Evolutionary conservation across 2,113 vertebrate genomes (phyloP).

Genomic region (Nansenia antarctica): DNA sequence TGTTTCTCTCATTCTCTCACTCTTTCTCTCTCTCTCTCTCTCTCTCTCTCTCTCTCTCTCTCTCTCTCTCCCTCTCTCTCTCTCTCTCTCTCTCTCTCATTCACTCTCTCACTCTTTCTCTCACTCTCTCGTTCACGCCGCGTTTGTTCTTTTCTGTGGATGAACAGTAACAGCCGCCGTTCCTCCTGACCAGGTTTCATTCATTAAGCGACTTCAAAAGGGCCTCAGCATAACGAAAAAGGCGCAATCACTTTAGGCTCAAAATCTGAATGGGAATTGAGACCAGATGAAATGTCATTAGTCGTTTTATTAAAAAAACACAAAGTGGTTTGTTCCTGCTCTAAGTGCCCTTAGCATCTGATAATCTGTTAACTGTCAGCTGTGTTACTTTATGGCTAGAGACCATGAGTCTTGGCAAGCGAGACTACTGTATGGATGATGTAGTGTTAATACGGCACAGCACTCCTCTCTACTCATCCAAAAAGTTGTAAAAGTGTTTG

Average conservation of each 20-base stretch:
- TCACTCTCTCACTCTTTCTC: too few species aligned
- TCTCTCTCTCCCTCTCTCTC: neutral
- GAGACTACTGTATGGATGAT: too few species aligned
- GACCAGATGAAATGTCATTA: conserved; percentile 4
- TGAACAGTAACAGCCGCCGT: neutral
- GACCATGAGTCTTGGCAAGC: too few species aligned
- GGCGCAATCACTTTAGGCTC: neutral
- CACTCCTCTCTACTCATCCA: too few species aligned
- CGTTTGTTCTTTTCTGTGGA: neutral
- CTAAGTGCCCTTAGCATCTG: neutral
- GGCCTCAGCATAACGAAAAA: neutral
- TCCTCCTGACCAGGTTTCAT: conserved; percentile 1
- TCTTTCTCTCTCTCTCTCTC: neutral
- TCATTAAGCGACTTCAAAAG: conserved; percentile 4
- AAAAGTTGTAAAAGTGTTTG: too few species aligned
- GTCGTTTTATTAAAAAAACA: neutral
- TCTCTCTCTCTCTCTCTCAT: too few species aligned
- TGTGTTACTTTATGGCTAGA: neutral
- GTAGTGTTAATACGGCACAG: too few species aligned
- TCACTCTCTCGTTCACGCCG: too few species aligned
- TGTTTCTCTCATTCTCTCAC: neutral
- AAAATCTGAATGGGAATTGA: neutral
- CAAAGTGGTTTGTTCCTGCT: neutral
- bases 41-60: neutral
- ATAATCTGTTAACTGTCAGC: neutral